phyloP scores from a whole-genome alignment of 64 coral and sea anemone species.

The Hydrozoanthus tunicans region DNA sequence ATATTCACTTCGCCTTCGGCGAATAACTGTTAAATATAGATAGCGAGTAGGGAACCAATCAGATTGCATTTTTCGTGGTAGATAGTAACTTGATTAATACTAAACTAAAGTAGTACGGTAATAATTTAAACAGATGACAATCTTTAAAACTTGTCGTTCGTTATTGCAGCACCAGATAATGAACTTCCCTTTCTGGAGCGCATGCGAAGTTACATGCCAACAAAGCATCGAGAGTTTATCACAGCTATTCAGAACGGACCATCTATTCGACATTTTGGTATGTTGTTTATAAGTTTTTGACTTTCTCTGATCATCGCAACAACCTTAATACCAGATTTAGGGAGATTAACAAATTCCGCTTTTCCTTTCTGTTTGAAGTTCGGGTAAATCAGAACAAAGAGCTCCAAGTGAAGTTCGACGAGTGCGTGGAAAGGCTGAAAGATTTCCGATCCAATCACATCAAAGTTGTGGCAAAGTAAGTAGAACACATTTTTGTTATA shows the following conservation, averaged over 20 bases:
- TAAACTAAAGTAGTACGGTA: too few relatives aligned
- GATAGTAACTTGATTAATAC: too few relatives aligned
- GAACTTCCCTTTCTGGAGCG: constrained; percentile 24
- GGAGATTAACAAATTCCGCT: too few relatives aligned
- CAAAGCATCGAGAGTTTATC: constrained; percentile 47
- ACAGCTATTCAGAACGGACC: constrained; percentile 20
- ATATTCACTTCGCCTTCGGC: too few relatives aligned
- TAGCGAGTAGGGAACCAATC: too few relatives aligned
- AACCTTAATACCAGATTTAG: too few relatives aligned
- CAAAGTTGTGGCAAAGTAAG: constrained; percentile 43
- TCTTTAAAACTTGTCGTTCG: too few relatives aligned
- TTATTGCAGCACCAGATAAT: not conserved
- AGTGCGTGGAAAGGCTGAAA: constrained; percentile 1
- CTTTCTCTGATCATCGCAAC: not conserved
- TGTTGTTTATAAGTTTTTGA: not conserved
- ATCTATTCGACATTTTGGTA: constrained; percentile 41
- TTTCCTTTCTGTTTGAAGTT: not conserved
- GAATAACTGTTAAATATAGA: too few relatives aligned
- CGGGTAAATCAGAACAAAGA: constrained; percentile 27
- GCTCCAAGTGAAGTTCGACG: not conserved
- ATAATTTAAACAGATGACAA: too few relatives aligned
- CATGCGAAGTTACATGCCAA: constrained; percentile 37
- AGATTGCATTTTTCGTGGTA: too few relatives aligned
- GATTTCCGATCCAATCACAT: constrained; percentile 33
- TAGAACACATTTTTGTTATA: not conserved